phyloP scores from a whole-genome alignment of 2,888 invertebrate species.

The Meta bourneti region DNA sequence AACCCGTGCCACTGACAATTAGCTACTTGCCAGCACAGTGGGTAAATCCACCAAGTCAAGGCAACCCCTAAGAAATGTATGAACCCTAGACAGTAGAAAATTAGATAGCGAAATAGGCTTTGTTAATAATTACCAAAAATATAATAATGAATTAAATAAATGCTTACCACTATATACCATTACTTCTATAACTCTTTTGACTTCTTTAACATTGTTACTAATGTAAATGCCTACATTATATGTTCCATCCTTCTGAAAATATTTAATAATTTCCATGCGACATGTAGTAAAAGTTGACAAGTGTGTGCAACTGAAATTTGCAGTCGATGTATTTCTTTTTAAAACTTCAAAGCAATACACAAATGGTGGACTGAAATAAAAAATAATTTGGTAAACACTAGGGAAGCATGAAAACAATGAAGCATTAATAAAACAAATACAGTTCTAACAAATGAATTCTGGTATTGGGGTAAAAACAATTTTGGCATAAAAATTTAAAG shows the following conservation, averaged over 20 bases:
- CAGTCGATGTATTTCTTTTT: constrained; percentile 80
- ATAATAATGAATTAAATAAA: neutral
- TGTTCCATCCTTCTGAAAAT: constrained; percentile 86
- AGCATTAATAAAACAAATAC: no score
- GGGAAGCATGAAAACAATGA: no score
- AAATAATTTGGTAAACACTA: neutral
- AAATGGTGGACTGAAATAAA: constrained; percentile 82
- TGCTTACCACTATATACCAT: constrained; percentile 90
- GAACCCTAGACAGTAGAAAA: no score
- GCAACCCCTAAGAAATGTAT: no score
- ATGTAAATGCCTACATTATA: constrained; percentile 90
- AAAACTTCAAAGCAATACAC: constrained; percentile 85
- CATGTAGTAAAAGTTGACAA: constrained; percentile 81
- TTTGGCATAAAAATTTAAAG: no score
- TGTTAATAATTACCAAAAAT: no score
- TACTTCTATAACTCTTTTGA: constrained; percentile 87
- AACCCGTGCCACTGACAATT: no score
- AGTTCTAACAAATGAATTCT: no score
- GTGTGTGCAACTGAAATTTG: constrained; percentile 82
- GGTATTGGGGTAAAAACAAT: no score
- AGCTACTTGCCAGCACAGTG: no score
- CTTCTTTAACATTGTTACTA: constrained; percentile 88
- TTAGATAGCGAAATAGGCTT: no score
- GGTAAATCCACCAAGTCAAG: no score
- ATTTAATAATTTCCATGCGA: constrained; percentile 86